A percentile compares a stretch with the other conserved stretches of the same genome.
phyloP scores from a whole-genome alignment of 2,888 invertebrate genomes.

The Odontothrips loti region DNA sequence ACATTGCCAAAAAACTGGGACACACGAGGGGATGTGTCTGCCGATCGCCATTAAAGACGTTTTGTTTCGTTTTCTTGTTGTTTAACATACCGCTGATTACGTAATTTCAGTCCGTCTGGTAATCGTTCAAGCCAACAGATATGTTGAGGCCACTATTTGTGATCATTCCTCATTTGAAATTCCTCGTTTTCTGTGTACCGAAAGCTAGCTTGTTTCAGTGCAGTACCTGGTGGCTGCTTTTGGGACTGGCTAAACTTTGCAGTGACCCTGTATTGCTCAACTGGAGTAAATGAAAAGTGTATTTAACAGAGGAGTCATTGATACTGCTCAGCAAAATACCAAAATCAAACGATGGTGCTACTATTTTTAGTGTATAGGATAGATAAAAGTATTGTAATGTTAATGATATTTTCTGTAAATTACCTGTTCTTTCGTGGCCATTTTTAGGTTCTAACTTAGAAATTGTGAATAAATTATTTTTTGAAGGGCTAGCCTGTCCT shows the following conservation, averaged over 20 bases:
- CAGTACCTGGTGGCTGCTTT: neutral
- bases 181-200: neutral
- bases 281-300: neutral
- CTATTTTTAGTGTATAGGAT: neutral
- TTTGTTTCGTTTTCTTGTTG: too few species aligned
- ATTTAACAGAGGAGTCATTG: neutral
- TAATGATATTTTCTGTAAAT: constrained; percentile 20
- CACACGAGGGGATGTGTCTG: too few species aligned
- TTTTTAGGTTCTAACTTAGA: neutral
- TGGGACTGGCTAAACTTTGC: neutral
- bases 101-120: too few species aligned
- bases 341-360: constrained; percentile 25
- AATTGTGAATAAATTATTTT: neutral
- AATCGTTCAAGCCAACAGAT: too few species aligned
- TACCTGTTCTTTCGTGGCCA: neutral
- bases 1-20: too few species aligned
- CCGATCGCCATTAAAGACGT: too few species aligned
- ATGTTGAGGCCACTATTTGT: neutral
- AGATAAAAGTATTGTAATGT: constrained; percentile 1
- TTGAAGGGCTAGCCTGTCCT: neutral
- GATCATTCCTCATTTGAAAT: neutral
- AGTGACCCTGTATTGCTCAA: constrained; percentile 1
- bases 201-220: constrained; percentile 15
- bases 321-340: constrained; percentile 15
- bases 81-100: too few species aligned